Evolutionary conservation across 2,113 vertebrate species (phyloP).

Genomic region (Dromas ardeola): DNA sequence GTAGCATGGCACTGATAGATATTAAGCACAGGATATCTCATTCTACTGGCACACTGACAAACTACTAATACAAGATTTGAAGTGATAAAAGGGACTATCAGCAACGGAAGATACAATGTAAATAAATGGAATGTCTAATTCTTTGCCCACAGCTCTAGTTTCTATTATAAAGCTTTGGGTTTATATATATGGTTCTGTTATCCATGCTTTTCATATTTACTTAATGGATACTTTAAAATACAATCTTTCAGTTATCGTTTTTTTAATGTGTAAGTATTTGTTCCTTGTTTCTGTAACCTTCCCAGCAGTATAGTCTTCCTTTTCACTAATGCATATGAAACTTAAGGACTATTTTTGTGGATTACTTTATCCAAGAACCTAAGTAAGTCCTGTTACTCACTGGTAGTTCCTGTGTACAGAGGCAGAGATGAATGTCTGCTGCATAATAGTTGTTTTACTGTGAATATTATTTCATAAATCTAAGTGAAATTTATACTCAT

Average conservation of each 20-base stretch:
- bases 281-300: neutral
- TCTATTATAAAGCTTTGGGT: neutral
- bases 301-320: neutral
- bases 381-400: neutral
- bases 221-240: neutral
- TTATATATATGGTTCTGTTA: neutral
- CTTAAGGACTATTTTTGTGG: neutral
- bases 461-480: neutral
- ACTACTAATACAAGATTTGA: neutral
- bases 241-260: neutral
- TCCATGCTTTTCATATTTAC: neutral
- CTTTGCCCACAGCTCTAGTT: neutral
- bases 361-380: neutral
- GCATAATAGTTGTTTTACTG: neutral
- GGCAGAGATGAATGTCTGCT: neutral
- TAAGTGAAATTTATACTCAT: neutral
- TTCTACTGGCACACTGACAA: neutral
- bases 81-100: neutral
- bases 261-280: neutral
- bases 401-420: neutral
- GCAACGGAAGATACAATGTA: neutral
- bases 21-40: neutral
- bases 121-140: neutral
- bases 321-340: neutral
- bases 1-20: neutral